Evolutionary conservation across 2,113 vertebrate species (phyloP), one percentile per base, ranked within the genome.

Genomic region (Corythornis cristatus): DNA sequence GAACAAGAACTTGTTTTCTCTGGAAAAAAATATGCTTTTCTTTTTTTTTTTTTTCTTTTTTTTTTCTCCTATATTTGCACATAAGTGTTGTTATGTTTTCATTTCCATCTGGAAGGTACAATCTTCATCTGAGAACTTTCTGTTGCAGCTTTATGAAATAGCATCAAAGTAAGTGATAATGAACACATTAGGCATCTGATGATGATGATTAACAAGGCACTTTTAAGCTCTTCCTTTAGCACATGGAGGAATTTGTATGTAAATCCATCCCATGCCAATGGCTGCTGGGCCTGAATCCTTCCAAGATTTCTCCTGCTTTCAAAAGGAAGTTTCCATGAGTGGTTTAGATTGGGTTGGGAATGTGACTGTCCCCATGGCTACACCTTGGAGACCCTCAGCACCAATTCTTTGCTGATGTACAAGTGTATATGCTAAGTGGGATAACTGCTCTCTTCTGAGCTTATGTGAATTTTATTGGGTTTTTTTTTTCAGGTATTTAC

Each of bases 1-100:
- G 61, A 95, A 83, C 37, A 95, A 89, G 93, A 64, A 71, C 85
- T 81, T 86, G 29, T 85, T 95, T 94, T 56, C 64, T 73, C 71
- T 77, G 78, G 86, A 74, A 94, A 94, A 87, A 94, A 94, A 87
- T 87, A 40, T 16, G 35, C 21, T 94, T 87, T 86, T 73, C 33
- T 81, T 93, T 57, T 26, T 56, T 84, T 37, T 37, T 37, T 37
- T 64, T 13, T 28, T n/a, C n/a, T n/a, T 33, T 33, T 33, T 40
- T 62, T 29, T 42, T 74, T 80, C 74, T 87, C 45, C 46, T 80
- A 3, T 85, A 43, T 95, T 92, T 95, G 67, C 87, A 62, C 81
- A 35, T 28, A 90, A 85, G 31, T 67, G 71, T 66, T 87, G 81
- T 57, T 79, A 3, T 79, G 75, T 90, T 91, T 94, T 80, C 51